Percentiles rank a stretch among this genome's conserved stretches.
Evolutionary conservation across 2,113 vertebrate species (phyloP).

Genomic region (Eretmochelys imbricata): DNA sequence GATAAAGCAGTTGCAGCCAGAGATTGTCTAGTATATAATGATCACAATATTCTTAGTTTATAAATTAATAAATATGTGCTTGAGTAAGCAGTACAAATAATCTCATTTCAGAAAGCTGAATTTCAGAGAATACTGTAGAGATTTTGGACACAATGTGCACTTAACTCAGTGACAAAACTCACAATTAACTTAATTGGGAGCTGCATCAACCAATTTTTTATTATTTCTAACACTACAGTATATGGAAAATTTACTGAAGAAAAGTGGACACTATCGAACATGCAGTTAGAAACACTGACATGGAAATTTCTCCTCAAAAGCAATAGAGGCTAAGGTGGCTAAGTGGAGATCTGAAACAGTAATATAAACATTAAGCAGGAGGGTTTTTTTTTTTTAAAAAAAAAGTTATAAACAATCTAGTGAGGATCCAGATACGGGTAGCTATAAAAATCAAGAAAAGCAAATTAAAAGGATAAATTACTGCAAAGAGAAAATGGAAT

Average conservation of each 20-base stretch:
- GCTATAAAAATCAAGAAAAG: background rate
- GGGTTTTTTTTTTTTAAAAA: background rate
- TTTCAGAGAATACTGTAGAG: background rate
- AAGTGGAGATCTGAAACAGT: slow-evolving; percentile 17
- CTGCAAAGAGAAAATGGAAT: background rate
- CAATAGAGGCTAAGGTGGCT: background rate
- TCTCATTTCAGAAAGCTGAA: background rate
- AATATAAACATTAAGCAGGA: background rate
- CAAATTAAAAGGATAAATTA: slow-evolving; percentile 15
- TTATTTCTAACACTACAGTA: background rate
- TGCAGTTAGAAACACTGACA: background rate
- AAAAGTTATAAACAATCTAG: background rate
- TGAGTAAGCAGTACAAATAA: background rate
- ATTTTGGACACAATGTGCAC: background rate
- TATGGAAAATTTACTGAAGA: background rate
- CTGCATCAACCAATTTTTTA: background rate
- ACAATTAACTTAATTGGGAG: background rate
- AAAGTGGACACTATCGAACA: background rate
- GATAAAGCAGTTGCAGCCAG: background rate
- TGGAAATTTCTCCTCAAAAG: background rate
- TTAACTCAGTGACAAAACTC: background rate
- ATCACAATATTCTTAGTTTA: background rate
- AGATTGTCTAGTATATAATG: background rate
- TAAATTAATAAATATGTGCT: background rate
- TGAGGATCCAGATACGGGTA: background rate